Conservation (phyloP, 2,888 invertebrate genomes). For the Ceramica pisi region DNA sequence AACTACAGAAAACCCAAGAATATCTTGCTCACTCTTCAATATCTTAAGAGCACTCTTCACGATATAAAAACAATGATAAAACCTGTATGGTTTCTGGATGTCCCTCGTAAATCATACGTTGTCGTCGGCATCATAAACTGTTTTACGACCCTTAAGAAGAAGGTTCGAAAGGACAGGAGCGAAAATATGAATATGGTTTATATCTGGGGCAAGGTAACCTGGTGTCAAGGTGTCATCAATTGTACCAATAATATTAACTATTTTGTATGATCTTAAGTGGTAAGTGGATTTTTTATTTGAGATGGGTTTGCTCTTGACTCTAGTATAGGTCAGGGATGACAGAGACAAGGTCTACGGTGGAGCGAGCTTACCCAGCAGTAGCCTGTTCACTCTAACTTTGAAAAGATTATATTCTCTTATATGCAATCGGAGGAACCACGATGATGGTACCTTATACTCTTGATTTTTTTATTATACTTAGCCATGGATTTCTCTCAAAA, state of each 20-base stretch:
- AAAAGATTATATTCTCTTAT: too few relatives aligned
- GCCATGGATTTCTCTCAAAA: too few relatives aligned
- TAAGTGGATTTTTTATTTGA: too few relatives aligned
- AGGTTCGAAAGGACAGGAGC: slow-evolving; percentile 29
- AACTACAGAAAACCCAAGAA: neutral
- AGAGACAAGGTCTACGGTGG: too few relatives aligned
- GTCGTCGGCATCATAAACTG: slow-evolving; percentile 47
- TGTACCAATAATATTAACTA: neutral
- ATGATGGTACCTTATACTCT: too few relatives aligned
- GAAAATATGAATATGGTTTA: slow-evolving; percentile 21
- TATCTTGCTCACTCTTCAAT: neutral
- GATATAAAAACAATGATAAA: slow-evolving; percentile 45
- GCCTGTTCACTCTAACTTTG: too few relatives aligned
- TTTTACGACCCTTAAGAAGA: slow-evolving; percentile 38
- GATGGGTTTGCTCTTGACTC: too few relatives aligned
- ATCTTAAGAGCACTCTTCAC: slow-evolving; percentile 1
- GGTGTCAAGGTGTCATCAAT: neutral
- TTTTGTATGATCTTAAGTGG: too few relatives aligned
- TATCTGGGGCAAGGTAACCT: neutral
- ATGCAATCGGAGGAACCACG: too few relatives aligned
- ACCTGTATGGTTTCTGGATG: slow-evolving; percentile 52
- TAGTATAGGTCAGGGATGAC: too few relatives aligned
- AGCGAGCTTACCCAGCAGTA: too few relatives aligned
- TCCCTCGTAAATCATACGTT: slow-evolving; percentile 55
- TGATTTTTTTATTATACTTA: too few relatives aligned